These are phyloP conservation scores for Raja brachyura DNA, from an alignment of 2,113 vertebrate genomes.

Conservation along the genomic window DNA sequence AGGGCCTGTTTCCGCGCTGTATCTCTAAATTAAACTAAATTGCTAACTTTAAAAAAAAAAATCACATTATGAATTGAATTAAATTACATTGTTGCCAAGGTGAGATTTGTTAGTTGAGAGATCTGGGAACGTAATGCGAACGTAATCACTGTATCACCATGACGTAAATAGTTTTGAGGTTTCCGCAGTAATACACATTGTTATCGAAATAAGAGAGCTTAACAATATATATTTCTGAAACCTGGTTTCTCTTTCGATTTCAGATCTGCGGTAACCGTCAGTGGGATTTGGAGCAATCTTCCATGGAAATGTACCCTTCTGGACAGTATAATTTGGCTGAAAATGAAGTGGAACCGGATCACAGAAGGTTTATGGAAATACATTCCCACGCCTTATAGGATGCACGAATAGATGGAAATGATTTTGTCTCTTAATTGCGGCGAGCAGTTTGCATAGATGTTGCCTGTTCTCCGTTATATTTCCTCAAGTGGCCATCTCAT, in stretches of 20 bases:
- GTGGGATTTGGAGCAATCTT: constrained; percentile 6
- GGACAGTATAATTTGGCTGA: not conserved
- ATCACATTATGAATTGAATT: too few relatives aligned
- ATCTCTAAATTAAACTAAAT: too few relatives aligned
- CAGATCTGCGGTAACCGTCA: not conserved
- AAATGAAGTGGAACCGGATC: not conserved
- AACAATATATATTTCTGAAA: not conserved
- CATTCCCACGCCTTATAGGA: constrained; percentile 6
- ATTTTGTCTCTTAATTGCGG: not conserved
- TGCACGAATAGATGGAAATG: not conserved
- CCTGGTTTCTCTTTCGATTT: not conserved
- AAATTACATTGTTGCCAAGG: too few relatives aligned
- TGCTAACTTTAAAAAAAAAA: too few relatives aligned
- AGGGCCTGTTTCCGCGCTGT: too few relatives aligned
- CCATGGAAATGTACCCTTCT: not conserved
- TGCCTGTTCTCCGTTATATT: not conserved
- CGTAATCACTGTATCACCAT: too few relatives aligned
- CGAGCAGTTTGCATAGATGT: not conserved
- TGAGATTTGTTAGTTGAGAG: too few relatives aligned
- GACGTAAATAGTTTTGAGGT: too few relatives aligned
- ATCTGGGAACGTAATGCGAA: too few relatives aligned
- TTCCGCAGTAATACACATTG: too few relatives aligned
- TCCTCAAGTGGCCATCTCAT: not conserved
- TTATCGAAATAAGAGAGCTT: not conserved
- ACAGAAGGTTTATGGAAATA: constrained; percentile 10